These are phyloP conservation scores for Leptatherina wallacei DNA, from an alignment of 2,797 vertebrate species.

Conservation along the genomic window DNA sequence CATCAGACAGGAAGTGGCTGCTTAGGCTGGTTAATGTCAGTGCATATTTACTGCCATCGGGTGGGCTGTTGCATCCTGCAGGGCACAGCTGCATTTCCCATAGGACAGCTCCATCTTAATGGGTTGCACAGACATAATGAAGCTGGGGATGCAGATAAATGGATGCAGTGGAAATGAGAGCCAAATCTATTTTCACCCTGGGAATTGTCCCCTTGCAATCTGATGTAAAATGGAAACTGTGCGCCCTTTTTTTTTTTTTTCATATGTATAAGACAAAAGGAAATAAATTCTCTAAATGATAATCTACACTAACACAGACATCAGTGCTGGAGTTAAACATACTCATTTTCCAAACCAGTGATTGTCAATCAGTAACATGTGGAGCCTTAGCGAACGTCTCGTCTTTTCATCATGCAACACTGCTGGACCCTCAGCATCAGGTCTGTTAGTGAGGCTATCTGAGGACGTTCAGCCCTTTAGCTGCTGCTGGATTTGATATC, in stretches of 20 bases:
- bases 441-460: not conserved
- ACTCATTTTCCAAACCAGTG: not conserved
- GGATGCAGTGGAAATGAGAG: constrained; percentile 26
- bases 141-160: constrained; percentile 23
- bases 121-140: constrained; percentile 50
- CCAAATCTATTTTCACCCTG: constrained; percentile 30
- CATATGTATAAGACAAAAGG: not conserved
- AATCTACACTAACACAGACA: too few relatives aligned
- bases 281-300: not conserved
- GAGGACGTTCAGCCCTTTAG: not conserved
- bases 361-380: not conserved
- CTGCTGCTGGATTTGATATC: not conserved
- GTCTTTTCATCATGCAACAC: not conserved
- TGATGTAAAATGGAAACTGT: not conserved
- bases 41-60: constrained; percentile 65
- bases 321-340: too few relatives aligned
- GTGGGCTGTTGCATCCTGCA: constrained; percentile 57
- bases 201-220: constrained; percentile 17
- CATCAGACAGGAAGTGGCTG: constrained; percentile 55
- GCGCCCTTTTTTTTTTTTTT: not conserved
- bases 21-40: constrained; percentile 67
- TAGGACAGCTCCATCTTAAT: constrained; percentile 49
- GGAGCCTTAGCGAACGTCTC: too few relatives aligned
- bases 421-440: not conserved
- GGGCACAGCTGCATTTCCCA: constrained; percentile 61